Evolutionary conservation across 2,113 vertebrate genomes (phyloP).

Genomic region (Cervus canadensis): DNA sequence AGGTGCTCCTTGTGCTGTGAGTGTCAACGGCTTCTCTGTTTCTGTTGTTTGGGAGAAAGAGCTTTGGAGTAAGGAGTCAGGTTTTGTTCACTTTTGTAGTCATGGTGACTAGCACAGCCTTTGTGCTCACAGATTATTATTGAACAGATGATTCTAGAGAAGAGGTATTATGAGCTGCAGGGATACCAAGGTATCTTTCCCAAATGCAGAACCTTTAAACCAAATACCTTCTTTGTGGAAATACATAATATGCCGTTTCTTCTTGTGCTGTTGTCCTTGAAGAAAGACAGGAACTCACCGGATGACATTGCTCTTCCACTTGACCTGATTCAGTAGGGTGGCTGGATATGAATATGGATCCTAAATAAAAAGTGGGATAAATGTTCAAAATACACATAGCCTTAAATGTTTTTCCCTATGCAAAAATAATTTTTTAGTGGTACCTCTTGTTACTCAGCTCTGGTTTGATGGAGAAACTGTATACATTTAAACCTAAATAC

Average conservation of each 20-base stretch:
- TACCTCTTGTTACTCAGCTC: not conserved
- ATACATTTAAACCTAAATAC: not conserved
- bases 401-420: not conserved
- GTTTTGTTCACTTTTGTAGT: not conserved
- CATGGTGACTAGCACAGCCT: not conserved
- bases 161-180: not conserved
- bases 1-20: not conserved
- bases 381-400: not conserved
- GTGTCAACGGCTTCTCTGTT: not conserved
- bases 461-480: not conserved
- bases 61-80: not conserved
- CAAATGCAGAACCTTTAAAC: not conserved
- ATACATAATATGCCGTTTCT: not conserved
- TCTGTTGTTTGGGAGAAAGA: not conserved
- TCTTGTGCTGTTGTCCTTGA: not conserved
- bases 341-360: rapidly evolving
- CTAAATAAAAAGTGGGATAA: not conserved
- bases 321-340: not conserved
- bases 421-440: not conserved
- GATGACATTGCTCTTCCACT: rapidly evolving
- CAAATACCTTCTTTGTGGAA: not conserved
- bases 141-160: not conserved
- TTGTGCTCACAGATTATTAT: not conserved
- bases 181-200: not conserved
- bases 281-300: too few species aligned